These are phyloP conservation scores for Aspidiotus destructor DNA, from an alignment of 2,888 invertebrate species.

Conservation along the genomic window DNA sequence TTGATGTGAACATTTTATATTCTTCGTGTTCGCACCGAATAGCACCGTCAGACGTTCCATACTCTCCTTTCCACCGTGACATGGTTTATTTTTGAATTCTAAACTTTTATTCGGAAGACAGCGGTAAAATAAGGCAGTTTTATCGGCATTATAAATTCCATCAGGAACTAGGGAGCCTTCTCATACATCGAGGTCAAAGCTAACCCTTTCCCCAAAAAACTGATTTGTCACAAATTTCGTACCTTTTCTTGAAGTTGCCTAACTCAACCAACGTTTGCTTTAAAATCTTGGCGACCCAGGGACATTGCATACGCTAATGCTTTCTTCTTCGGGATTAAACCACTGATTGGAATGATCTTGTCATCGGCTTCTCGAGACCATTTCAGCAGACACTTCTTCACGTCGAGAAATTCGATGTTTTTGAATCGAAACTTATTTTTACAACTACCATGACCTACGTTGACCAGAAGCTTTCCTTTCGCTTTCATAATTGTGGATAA, in stretches of 20 bases:
- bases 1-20: constrained; percentile 39
- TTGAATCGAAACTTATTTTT: too few relatives aligned
- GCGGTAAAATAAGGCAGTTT: constrained; percentile 38
- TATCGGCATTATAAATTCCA: constrained; percentile 39
- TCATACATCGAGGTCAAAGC: constrained; percentile 30
- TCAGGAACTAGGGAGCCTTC: constrained; percentile 34
- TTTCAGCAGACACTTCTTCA: too few relatives aligned
- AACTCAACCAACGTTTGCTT: constrained; percentile 37
- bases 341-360: too few relatives aligned
- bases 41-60: constrained; percentile 36
- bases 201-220: constrained; percentile 37
- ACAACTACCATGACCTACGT: too few relatives aligned
- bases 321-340: constrained; percentile 34
- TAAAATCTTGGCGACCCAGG: constrained; percentile 34
- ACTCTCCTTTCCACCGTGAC: constrained; percentile 40
- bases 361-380: too few relatives aligned
- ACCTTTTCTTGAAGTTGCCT: constrained; percentile 36
- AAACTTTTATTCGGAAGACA: constrained; percentile 38
- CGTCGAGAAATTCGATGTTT: too few relatives aligned
- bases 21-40: constrained; percentile 34
- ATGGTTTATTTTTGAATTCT: constrained; percentile 39
- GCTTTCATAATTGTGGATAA: too few relatives aligned
- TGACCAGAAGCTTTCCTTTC: too few relatives aligned
- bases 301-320: constrained; percentile 34
- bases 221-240: constrained; percentile 37